A percentile compares a stretch with the other conserved stretches of the same genome.
Evolutionary conservation across 2,113 vertebrate species (phyloP).

Genomic region (Cathartes aura): DNA sequence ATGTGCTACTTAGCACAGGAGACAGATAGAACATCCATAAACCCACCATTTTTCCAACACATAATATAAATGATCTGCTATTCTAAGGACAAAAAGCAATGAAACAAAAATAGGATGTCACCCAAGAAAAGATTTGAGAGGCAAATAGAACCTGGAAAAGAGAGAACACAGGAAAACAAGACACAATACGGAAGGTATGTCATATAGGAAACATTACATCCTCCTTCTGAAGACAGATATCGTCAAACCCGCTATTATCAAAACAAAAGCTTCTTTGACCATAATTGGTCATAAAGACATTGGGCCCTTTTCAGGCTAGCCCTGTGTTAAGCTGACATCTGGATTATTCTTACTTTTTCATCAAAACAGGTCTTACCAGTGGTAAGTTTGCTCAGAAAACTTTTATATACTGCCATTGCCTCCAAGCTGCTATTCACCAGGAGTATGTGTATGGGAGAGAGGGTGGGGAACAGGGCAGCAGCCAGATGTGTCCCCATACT

Average conservation of each 20-base stretch:
- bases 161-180: constrained; percentile 34
- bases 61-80: not conserved
- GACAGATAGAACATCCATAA: not conserved
- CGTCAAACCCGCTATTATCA: constrained; percentile 2
- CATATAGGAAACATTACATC: constrained; percentile 46
- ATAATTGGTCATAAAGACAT: constrained; percentile 48
- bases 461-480: not conserved
- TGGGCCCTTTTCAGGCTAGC: not conserved
- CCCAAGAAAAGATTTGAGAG: not conserved
- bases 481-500: not conserved
- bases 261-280: constrained; percentile 61
- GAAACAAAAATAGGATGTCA: not conserved
- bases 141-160: constrained; percentile 31
- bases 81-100: constrained; percentile 21
- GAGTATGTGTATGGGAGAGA: not conserved
- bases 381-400: not conserved
- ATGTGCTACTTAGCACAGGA: not conserved
- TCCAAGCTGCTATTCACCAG: not conserved
- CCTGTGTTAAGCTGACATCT: not conserved
- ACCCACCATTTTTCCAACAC: not conserved
- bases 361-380: not conserved
- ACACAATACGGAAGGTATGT: constrained; percentile 21
- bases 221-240: constrained; percentile 29
- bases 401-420: not conserved
- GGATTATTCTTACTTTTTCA: not conserved